Evolutionary conservation across 2,888 invertebrate genomes (phyloP).

Genomic region (Campopleginae sp.): DNA sequence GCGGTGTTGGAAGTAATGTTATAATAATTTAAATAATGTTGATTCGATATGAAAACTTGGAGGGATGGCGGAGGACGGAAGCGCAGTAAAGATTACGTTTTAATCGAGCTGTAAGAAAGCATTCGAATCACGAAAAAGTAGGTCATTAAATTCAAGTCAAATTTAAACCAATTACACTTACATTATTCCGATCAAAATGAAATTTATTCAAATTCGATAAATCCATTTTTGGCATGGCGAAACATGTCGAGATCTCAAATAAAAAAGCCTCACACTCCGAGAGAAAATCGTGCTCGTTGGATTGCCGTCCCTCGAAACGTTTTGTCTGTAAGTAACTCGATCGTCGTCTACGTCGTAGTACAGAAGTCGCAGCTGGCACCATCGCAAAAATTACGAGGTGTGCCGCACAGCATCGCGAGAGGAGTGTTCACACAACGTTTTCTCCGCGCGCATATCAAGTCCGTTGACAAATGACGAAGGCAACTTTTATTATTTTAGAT

Average conservation of each 20-base stretch:
- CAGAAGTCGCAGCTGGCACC: conserved; percentile 78
- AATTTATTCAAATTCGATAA: conserved; percentile 32
- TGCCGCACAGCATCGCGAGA: conserved; percentile 68
- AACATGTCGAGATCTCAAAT: conserved; percentile 17
- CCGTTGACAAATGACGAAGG: conserved; percentile 83
- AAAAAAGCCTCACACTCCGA: conserved; percentile 36
- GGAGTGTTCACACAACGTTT: conserved; percentile 71
- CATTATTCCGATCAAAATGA: conserved; percentile 3
- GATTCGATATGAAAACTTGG: background rate
- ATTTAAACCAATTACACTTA: background rate
- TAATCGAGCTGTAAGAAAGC: background rate
- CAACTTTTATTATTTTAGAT: conserved; percentile 84
- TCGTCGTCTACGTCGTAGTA: conserved; percentile 60
- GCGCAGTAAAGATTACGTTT: background rate
- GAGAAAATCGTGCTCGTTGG: conserved; percentile 58
- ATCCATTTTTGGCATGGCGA: conserved; percentile 20
- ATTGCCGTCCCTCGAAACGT: conserved; percentile 56
- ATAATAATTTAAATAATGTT: background rate
- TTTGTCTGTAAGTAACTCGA: conserved; percentile 53
- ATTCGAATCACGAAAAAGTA: conserved; percentile 2
- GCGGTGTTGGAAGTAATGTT: background rate
- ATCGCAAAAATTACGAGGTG: conserved; percentile 79
- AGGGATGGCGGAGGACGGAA: background rate
- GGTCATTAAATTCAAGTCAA: background rate
- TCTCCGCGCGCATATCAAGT: conserved; percentile 51